These are phyloP conservation scores for Cryptus viduatorius DNA, from an alignment of 2,888 invertebrate genomes.

Conservation along the genomic window DNA sequence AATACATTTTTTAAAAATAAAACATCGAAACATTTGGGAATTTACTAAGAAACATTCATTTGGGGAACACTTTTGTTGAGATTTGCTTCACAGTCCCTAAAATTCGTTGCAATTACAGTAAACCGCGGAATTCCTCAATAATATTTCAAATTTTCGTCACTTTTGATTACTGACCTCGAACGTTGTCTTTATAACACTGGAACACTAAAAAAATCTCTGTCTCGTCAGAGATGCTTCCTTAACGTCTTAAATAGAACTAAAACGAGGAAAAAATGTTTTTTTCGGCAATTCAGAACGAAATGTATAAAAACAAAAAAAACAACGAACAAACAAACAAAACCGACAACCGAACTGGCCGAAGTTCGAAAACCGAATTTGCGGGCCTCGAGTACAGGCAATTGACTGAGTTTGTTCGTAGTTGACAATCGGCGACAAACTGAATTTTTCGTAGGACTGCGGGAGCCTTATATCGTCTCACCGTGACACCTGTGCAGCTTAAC, in stretches of 20 bases:
- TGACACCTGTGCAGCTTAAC: slow-evolving; percentile 67
- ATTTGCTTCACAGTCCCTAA: too few relatives aligned
- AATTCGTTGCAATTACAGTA: not conserved
- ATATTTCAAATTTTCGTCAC: not conserved
- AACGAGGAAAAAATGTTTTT: not conserved
- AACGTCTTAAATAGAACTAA: slow-evolving; percentile 1
- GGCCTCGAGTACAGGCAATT: not conserved
- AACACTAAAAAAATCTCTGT: slow-evolving; percentile 7
- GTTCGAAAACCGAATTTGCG: slow-evolving; percentile 9
- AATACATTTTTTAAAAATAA: too few relatives aligned
- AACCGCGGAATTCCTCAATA: slow-evolving; percentile 7
- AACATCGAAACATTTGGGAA: too few relatives aligned
- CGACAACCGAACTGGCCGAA: slow-evolving; percentile 24
- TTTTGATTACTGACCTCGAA: slow-evolving; percentile 57
- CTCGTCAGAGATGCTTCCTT: slow-evolving; percentile 8
- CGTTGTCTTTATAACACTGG: slow-evolving; percentile 42
- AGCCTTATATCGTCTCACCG: slow-evolving; percentile 76
- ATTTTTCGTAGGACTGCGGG: slow-evolving; percentile 65
- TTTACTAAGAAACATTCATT: too few relatives aligned
- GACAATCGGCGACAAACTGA: slow-evolving; percentile 72
- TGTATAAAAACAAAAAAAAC: slow-evolving; percentile 3
- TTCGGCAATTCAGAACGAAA: too few relatives aligned
- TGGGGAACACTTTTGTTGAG: too few relatives aligned
- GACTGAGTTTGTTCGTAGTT: slow-evolving; percentile 87
- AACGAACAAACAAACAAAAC: not conserved